A percentile compares a stretch with the other conserved stretches of the same genome.
phyloP scores from a whole-genome alignment of 2,888 invertebrate genomes.

The Hypomecis punctinalis region DNA sequence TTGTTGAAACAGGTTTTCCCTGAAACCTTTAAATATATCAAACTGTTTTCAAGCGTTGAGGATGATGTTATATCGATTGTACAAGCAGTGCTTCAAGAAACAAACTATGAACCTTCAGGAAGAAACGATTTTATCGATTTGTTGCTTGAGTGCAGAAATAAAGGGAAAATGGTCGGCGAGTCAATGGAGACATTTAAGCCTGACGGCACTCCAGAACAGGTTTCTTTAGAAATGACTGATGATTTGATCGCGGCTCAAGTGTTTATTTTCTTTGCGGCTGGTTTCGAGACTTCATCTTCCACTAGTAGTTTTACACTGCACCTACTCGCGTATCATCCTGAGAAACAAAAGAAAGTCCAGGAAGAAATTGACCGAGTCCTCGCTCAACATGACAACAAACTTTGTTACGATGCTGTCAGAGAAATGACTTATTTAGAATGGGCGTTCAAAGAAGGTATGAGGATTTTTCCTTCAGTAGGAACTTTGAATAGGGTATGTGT shows the following conservation, averaged over 20 bases:
- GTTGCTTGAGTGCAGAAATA: conserved; percentile 52
- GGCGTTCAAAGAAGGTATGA: conserved; percentile 61
- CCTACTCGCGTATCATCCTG: conserved; percentile 66
- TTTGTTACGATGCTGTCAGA: conserved; percentile 60
- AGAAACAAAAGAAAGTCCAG: conserved; percentile 64
- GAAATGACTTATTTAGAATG: conserved; percentile 51
- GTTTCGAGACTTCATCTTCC: conserved; percentile 72
- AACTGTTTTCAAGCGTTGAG: conserved; percentile 35
- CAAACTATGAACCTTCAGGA: conserved; percentile 59
- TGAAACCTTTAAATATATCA: conserved; percentile 4
- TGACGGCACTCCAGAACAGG: too few species aligned
- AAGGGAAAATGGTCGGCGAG: conserved; percentile 59
- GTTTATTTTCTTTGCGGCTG: too few species aligned
- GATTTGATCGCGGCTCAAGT: too few species aligned
- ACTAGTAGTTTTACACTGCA: conserved; percentile 67
- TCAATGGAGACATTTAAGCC: conserved; percentile 47
- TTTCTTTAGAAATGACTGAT: too few species aligned
- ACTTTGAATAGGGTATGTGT: conserved; percentile 56
- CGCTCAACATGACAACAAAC: conserved; percentile 54
- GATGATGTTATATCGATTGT: conserved; percentile 40
- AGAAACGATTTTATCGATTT: conserved; percentile 61
- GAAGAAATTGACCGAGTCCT: conserved; percentile 64
- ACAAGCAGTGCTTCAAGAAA: conserved; percentile 50
- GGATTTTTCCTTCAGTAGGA: conserved; percentile 60
- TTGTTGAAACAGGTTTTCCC: conserved; percentile 15